Conservation (phyloP, 2,113 vertebrate genomes). For the Leptobrachium leishanense region DNA sequence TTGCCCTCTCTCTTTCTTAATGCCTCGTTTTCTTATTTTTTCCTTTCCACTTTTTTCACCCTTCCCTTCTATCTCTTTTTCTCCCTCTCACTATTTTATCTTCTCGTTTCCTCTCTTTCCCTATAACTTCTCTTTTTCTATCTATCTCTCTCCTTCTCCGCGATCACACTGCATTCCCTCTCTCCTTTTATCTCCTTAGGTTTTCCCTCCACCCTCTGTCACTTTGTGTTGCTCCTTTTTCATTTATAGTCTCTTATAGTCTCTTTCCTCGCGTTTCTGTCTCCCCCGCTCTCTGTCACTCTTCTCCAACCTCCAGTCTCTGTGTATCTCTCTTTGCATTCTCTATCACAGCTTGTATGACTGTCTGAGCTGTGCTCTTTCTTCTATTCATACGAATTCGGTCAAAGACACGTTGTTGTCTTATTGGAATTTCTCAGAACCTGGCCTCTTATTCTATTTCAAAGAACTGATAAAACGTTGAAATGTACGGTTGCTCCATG, state of each 20-base stretch:
- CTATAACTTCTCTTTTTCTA: background rate
- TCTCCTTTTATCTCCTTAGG: too few species aligned
- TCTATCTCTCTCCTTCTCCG: background rate
- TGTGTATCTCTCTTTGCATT: background rate
- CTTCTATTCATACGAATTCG: too few species aligned
- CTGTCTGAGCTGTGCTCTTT: background rate
- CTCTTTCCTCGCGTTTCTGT: background rate
- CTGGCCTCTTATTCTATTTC: too few species aligned
- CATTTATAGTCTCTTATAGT: background rate
- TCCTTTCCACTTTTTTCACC: background rate
- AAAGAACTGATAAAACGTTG: too few species aligned
- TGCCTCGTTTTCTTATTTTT: background rate
- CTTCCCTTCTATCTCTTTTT: background rate
- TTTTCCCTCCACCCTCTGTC: too few species aligned
- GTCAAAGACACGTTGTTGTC: too few species aligned
- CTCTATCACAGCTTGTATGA: background rate
- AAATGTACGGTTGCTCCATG: too few species aligned
- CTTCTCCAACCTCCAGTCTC: background rate
- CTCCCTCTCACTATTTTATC: too few species aligned
- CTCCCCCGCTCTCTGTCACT: background rate
- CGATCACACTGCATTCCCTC: background rate
- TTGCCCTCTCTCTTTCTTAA: conserved; percentile 6
- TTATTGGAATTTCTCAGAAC: too few species aligned
- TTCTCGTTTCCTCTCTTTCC: too few species aligned
- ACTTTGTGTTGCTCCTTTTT: too few species aligned